Evolutionary conservation across 2,113 vertebrate species (phyloP).

Genomic region (Spea multiplicata): DNA sequence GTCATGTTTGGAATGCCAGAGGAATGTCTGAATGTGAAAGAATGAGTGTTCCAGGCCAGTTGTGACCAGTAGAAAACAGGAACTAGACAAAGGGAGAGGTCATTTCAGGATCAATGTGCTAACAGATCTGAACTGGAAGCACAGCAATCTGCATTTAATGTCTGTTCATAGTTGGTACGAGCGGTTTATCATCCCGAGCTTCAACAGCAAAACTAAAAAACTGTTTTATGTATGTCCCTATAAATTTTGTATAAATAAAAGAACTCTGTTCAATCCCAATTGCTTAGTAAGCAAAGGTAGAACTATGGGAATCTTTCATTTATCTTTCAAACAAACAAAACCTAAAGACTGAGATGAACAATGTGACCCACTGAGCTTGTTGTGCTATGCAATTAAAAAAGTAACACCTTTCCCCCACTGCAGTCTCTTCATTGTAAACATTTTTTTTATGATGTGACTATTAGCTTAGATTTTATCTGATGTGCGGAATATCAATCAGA

Average conservation of each 20-base stretch:
- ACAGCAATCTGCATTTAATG: conserved; percentile 1
- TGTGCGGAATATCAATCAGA: too few relatives aligned
- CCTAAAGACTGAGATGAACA: not conserved
- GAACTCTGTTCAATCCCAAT: not conserved
- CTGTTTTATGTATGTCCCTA: conserved; percentile 9
- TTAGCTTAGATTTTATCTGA: not conserved
- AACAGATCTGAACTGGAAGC: conserved; percentile 25
- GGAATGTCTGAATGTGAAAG: conserved; percentile 30
- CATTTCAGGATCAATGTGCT: conserved; percentile 19
- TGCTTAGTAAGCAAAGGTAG: not conserved
- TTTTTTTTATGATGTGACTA: not conserved
- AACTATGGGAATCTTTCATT: not conserved
- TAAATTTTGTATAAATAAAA: not conserved
- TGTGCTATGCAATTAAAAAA: not conserved
- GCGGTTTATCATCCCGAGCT: conserved; percentile 7
- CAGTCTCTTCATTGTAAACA: not conserved
- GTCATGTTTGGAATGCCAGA: conserved; percentile 27
- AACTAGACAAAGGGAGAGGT: conserved; percentile 29
- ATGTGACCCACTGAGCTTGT: not conserved
- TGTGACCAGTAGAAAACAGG: conserved; percentile 19
- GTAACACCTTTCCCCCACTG: not conserved
- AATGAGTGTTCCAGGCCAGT: conserved; percentile 7
- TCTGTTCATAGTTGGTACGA: not conserved
- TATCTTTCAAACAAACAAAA: not conserved
- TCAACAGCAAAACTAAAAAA: not conserved